These are phyloP conservation scores for Oeneis ivallda DNA, from an alignment of 2,888 invertebrate species.

Conservation along the genomic window DNA sequence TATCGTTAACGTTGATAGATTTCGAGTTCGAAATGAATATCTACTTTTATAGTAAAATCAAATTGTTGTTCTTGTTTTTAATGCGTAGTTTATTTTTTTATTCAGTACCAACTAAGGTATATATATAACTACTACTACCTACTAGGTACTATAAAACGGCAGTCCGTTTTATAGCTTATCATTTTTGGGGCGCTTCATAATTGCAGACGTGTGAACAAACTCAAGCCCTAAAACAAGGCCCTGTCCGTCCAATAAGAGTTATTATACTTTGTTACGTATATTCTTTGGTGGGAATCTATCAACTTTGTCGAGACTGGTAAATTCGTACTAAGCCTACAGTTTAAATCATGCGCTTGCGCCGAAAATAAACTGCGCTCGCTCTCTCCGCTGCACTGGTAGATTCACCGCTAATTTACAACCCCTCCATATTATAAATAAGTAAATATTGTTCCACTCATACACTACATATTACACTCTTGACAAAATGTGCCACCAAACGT, in stretches of 20 bases:
- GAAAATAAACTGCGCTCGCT: slow-evolving; percentile 74
- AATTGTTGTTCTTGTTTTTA: not conserved
- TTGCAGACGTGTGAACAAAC: not conserved
- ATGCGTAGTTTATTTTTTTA: not conserved
- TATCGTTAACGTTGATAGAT: not conserved
- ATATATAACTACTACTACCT: too few relatives aligned
- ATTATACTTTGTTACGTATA: not conserved
- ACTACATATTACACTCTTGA: slow-evolving; percentile 65
- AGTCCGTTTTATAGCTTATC: not conserved
- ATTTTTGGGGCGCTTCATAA: not conserved
- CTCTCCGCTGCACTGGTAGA: slow-evolving; percentile 74
- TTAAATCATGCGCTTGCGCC: slow-evolving; percentile 73
- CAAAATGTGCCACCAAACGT: slow-evolving; percentile 72
- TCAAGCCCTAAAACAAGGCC: not conserved
- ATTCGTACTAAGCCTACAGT: slow-evolving; percentile 41
- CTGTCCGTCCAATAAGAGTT: too few relatives aligned
- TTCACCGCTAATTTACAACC: slow-evolving; percentile 81
- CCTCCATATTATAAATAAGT: slow-evolving; percentile 78
- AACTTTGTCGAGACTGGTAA: not conserved
- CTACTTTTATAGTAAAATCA: not conserved
- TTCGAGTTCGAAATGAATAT: not conserved
- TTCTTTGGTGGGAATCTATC: not conserved
- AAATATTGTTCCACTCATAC: slow-evolving; percentile 76
- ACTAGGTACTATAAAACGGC: too few relatives aligned
- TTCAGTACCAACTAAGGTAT: too few relatives aligned